A percentile compares a stretch with the other conserved stretches of the same genome.
Conservation (phyloP, 2,888 invertebrate species). For the Empis livida region DNA sequence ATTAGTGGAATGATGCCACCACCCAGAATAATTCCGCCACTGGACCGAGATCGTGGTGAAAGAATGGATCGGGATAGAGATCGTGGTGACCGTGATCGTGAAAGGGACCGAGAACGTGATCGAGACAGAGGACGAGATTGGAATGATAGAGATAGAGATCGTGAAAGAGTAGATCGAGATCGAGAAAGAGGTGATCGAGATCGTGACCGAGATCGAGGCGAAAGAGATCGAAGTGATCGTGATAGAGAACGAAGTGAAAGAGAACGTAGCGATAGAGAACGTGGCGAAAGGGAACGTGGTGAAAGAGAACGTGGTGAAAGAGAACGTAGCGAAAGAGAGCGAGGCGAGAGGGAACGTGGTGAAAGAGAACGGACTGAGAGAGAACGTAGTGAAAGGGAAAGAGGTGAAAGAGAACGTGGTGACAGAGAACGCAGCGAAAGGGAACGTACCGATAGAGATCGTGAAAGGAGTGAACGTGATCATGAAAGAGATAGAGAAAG, state of each 20-base stretch:
- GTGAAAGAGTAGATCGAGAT: conserved; percentile 27
- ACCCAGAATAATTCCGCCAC: conserved; percentile 14
- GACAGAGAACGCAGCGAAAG: conserved; percentile 18
- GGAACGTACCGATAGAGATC: conserved; percentile 23
- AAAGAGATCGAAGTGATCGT: conserved; percentile 25
- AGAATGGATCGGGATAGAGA: conserved; percentile 24
- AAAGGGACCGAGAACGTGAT: conserved; percentile 24
- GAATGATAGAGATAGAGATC: conserved; percentile 23
- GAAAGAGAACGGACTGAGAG: conserved; percentile 25
- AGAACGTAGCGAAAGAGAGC: conserved; percentile 15
- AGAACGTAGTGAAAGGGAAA: conserved; percentile 19
- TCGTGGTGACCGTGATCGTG: conserved; percentile 22
- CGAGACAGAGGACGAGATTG: conserved; percentile 22
- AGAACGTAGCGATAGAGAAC: conserved; percentile 16
- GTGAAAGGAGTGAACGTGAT: conserved; percentile 27
- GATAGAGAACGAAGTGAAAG: conserved; percentile 26
- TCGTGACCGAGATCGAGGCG: conserved; percentile 22
- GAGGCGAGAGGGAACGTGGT: conserved; percentile 13
- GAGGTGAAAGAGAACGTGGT: conserved; percentile 25
- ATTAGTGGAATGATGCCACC: conserved; percentile 20
- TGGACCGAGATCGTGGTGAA: conserved; percentile 18
- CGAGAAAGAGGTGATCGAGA: conserved; percentile 30
- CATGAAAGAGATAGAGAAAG: conserved; percentile 23
- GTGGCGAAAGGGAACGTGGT: conserved; percentile 29
- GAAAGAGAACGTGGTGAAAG: conserved; percentile 16